Conservation (phyloP, 1,140 invertebrate genomes). For the Elymnias hypermnestra region DNA sequence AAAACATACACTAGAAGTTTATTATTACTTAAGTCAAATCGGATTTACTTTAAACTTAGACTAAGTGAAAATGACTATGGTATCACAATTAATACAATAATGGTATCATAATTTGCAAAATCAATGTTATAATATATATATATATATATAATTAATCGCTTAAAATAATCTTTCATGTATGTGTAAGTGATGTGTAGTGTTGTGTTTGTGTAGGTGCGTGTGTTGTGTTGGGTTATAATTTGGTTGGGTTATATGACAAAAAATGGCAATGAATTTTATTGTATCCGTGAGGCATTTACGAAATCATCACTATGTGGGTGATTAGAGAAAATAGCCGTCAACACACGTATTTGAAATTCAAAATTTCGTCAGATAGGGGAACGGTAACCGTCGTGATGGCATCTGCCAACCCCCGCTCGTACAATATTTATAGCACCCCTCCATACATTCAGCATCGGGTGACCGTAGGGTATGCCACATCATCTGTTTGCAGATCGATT, state of each 20-base stretch:
- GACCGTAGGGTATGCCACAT: conserved; percentile 29
- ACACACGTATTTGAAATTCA: conserved; percentile 61
- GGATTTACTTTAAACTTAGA: too few relatives aligned
- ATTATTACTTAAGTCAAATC: too few relatives aligned
- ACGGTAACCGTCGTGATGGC: conserved; percentile 56
- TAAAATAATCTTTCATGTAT: too few relatives aligned
- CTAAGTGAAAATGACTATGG: too few relatives aligned
- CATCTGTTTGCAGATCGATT: conserved; percentile 37
- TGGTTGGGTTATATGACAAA: neutral
- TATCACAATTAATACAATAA: too few relatives aligned
- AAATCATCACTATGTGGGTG: conserved; percentile 2
- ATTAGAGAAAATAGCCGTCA: conserved; percentile 34
- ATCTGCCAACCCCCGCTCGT: conserved; percentile 58
- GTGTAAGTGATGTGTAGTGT: too few relatives aligned
- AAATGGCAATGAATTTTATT: neutral
- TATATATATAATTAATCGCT: too few relatives aligned
- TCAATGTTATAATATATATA: too few relatives aligned
- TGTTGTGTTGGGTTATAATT: too few relatives aligned
- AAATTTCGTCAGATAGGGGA: conserved; percentile 61
- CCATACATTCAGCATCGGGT: conserved; percentile 27
- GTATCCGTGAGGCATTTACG: neutral
- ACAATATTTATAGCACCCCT: conserved; percentile 35
- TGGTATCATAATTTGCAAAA: too few relatives aligned
- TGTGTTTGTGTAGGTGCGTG: too few relatives aligned
- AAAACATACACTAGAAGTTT: too few relatives aligned